Evolutionary conservation across 2,888 invertebrate genomes (phyloP), one percentile per base, ranked within the genome.

Genomic region (Microctonus brassicae): DNA sequence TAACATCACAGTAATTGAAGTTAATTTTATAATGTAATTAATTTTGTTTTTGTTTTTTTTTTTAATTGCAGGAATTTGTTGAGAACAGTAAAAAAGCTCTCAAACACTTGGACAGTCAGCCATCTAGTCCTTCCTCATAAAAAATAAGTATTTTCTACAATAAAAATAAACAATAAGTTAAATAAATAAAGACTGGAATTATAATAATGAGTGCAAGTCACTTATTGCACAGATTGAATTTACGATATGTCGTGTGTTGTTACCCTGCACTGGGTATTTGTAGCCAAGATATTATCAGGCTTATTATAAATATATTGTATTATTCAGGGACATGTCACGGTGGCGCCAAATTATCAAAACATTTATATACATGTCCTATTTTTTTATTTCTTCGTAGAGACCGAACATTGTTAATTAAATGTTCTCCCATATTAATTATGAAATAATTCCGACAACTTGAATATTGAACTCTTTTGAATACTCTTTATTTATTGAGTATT

Each of bases 1-100:
- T n/a, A n/a, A n/a, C n/a, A n/a, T n/a, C n/a, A n/a, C n/a, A n/a
- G n/a, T n/a, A n/a, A n/a, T n/a, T 79, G 77, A 69, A 67, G 22
- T 26, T 42, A 52, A 65, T 63, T 64, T 36, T 52, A 10, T 53
- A 66, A 29, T 11, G 9, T 57, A n/a, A 36, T 26, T 42, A 4
- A 65, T 33, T n/a, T 6, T 22, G 24, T 47, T n/a, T 36, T 63
- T 62, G 17, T 20, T 67, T 60, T 20, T 58, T 36, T 17, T 52
- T 77, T 72, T 66, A 69, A 36, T 73, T 70, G 74, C 78, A 89
- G 85, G 90, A 91, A 78, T 92, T 91, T 79, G 91, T 92, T 3
- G 90, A 92, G 75, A 91, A 91, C 79, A 91, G 91, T 67, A 90
- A 90, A 76, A 90, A 89, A 77, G 89, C 88, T 1, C 76, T 90